Base-by-base conservation (phyloP, 1,140 invertebrate species). In the Bombus sylvicola region DNA sequence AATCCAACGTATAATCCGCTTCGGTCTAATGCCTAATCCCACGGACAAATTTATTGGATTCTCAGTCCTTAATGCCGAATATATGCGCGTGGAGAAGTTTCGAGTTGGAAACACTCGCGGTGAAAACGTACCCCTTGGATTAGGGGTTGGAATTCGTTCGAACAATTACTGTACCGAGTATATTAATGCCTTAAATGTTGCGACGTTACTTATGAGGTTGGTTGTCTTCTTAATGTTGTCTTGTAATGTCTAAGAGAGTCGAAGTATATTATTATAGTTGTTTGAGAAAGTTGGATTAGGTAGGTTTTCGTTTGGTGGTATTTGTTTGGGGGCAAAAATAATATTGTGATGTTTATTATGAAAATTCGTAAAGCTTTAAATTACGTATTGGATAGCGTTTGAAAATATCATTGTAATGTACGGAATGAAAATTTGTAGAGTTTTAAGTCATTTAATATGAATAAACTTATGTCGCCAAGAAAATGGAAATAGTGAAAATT, bases 41-140 rank as follows among this genome's bases (percentile, higher is more conserved):
- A 75, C 66, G 81, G 57, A 79, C 88, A 89, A 90, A 90, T 89
- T 89, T 89, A 90, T 89, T 89, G 88, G 88, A 90, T 90, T 83
- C 77, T 57, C 74, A 57, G 39, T 83, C 80, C 80, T 87, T 89
- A 83, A 89, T 75, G 69, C 79, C 79, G 34, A 89, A 89, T 89
- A 86, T 86, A 84, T 47, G 73, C 39, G 41, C 53, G 68, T n/a
- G 43, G 37, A 66, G 66, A 88, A 89, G 74, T 89, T 86, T 80
- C 88, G 57, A 88, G 31, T 66, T 34, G 68, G 53, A 59, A 77
- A 88, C 64, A 57, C 47, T 78, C 68, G 73, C 53, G 39, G 10
- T 31, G 87, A 82, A 85, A 88, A 88, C 72, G 62, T 84, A 71
- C 69, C 43, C 81, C 62, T 31, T 34, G 74, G 83, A 89, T 88